Evolutionary conservation across 2,797 vertebrate species (phyloP).

Genomic region (Ciconia nigra): DNA sequence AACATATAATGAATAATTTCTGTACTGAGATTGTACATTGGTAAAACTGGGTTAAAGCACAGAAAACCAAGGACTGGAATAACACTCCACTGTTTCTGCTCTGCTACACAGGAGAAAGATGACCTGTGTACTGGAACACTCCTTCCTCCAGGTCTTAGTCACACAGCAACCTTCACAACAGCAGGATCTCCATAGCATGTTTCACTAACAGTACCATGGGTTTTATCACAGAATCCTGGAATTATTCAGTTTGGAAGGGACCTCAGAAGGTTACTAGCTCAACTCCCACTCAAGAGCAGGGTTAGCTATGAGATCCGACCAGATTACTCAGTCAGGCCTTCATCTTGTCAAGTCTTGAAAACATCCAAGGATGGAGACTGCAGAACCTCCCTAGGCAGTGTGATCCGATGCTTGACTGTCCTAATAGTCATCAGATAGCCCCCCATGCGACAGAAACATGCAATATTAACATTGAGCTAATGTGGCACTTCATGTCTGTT

Average conservation of each 20-base stretch:
- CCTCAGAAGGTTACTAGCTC: neutral
- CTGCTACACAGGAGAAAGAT: neutral
- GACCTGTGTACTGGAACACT: neutral
- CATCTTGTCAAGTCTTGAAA: neutral
- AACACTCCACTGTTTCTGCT: neutral
- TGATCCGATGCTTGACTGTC: neutral
- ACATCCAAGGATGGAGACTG: neutral
- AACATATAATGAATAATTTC: neutral
- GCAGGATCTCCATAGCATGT: neutral
- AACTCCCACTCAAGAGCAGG: neutral
- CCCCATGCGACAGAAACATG: neutral
- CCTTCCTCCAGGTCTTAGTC: neutral
- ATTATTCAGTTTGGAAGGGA: neutral
- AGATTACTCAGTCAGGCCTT: neutral
- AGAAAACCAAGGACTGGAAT: neutral
- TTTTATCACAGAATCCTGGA: neutral
- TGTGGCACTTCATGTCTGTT: fast-evolving
- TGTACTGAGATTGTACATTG: neutral
- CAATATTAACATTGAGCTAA: neutral
- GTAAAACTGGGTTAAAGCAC: neutral
- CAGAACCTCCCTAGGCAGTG: neutral
- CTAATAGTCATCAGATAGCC: neutral
- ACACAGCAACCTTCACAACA: neutral
- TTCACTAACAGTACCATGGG: neutral
- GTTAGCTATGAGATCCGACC: neutral